Conservation (phyloP, 2,797 vertebrate species). For the Furcifer pardalis region DNA sequence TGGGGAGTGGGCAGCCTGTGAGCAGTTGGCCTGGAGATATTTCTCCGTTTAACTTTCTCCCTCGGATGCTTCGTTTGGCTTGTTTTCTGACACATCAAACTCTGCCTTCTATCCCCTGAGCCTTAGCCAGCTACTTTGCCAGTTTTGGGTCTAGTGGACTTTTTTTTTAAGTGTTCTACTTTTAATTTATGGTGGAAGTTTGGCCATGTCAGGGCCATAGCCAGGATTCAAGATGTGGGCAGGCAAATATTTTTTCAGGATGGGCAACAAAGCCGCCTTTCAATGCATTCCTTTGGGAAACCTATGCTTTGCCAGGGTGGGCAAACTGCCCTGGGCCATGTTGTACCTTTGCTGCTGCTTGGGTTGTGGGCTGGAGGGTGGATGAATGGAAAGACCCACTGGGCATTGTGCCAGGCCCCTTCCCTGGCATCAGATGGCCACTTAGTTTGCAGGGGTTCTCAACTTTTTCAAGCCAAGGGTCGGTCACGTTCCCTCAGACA, state of each 20-base stretch:
- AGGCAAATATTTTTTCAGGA: no score
- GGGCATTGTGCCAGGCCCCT: not conserved
- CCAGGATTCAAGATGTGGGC: no score
- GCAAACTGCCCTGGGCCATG: no score
- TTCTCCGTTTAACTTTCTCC: not conserved
- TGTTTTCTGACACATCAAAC: not conserved
- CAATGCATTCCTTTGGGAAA: no score
- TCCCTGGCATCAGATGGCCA: not conserved
- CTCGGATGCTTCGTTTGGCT: not conserved
- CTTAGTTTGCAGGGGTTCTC: no score
- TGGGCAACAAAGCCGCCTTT: no score
- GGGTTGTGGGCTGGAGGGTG: not conserved
- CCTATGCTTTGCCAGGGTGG: no score
- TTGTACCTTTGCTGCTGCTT: not conserved
- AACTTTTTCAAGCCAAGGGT: no score
- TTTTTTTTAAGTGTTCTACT: not conserved
- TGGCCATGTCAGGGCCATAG: no score
- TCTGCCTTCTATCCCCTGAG: not conserved
- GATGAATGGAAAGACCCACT: not conserved
- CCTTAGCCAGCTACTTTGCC: not conserved
- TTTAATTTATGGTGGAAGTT: not conserved
- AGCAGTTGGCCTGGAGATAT: not conserved
- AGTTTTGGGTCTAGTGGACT: not conserved
- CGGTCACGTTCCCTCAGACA: no score
- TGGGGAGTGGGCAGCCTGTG: not conserved